Evolutionary conservation across 2,888 invertebrate species (phyloP).

Genomic region (Nomada fabriciana): DNA sequence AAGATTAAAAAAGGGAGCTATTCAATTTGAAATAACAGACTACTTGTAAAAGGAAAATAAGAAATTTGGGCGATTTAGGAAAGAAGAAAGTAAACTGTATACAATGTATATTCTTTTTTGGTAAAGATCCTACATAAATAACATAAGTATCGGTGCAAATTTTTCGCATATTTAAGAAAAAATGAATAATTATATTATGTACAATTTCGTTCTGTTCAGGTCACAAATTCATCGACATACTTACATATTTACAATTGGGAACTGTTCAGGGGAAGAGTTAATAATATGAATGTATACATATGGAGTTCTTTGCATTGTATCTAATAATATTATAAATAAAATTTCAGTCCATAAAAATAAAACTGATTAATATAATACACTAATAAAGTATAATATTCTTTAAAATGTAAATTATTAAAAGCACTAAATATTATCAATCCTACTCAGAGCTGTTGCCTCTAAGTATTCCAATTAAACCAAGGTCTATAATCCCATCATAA

Average conservation of each 20-base stretch:
- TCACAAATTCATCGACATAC: not conserved
- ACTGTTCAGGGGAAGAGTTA: not conserved
- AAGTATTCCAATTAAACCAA: conserved; percentile 17
- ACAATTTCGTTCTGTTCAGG: conserved; percentile 9
- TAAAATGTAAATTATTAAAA: not conserved
- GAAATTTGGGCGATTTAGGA: not conserved
- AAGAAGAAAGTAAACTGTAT: not conserved
- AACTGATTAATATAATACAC: no score
- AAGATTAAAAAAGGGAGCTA: not conserved
- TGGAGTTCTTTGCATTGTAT: no score
- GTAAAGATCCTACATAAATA: conserved; percentile 6
- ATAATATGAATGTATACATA: not conserved
- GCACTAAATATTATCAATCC: not conserved
- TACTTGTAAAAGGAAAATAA: not conserved
- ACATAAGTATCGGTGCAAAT: conserved; percentile 7
- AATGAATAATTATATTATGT: not conserved
- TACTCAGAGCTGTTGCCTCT: conserved; percentile 3
- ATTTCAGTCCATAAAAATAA: not conserved
- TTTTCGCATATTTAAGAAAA: not conserved
- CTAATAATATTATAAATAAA: conserved; percentile 9
- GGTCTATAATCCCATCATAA: conserved; percentile 13
- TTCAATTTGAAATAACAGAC: not conserved
- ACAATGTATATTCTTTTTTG: not conserved
- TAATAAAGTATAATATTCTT: no score
- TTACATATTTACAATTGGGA: conserved; percentile 21